Conservation (phyloP, 37 sponge, comb jelly and placozoan genomes). For the Halisarca cf. caerulea region DNA sequence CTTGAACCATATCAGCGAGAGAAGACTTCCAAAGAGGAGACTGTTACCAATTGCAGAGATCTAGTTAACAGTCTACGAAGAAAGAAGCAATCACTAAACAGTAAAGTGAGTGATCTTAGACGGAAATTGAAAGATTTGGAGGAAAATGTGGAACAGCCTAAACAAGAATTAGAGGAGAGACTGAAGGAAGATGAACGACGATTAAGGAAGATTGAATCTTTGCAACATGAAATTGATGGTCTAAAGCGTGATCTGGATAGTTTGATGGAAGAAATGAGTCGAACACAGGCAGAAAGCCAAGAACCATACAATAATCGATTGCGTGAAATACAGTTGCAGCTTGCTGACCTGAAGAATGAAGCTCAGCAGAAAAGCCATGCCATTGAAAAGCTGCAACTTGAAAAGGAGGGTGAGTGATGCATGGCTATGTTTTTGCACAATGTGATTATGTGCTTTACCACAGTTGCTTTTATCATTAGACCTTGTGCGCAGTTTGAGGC, state of each 20-base stretch:
- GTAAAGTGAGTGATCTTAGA: constrained; percentile 25
- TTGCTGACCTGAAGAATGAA: not conserved
- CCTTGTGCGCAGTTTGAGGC: constrained; percentile 50
- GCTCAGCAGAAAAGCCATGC: not conserved
- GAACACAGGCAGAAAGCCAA: not conserved
- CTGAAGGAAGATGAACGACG: constrained; percentile 58
- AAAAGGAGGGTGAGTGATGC: constrained; percentile 4
- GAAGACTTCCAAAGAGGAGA: constrained; percentile 39
- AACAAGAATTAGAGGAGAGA: constrained; percentile 64
- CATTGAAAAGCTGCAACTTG: not conserved
- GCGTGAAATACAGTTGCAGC: constrained; percentile 16
- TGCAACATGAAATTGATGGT: constrained; percentile 58
- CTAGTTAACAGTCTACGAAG: constrained; percentile 9
- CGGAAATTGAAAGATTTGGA: constrained; percentile 20
- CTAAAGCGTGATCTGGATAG: constrained; percentile 38
- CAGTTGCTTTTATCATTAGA: not conserved
- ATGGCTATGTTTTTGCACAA: too few species aligned
- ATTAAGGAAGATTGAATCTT: constrained; percentile 27
- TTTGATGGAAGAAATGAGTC: constrained; percentile 29
- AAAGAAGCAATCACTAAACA: not conserved
- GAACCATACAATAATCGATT: not conserved
- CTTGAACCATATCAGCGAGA: constrained; percentile 45
- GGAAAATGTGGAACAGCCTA: constrained; percentile 60
- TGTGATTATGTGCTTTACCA: not conserved
- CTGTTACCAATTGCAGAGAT: constrained; percentile 1